Evolutionary conservation across 1,140 invertebrate species (phyloP).

Genomic region (Drosophila nasuta): DNA sequence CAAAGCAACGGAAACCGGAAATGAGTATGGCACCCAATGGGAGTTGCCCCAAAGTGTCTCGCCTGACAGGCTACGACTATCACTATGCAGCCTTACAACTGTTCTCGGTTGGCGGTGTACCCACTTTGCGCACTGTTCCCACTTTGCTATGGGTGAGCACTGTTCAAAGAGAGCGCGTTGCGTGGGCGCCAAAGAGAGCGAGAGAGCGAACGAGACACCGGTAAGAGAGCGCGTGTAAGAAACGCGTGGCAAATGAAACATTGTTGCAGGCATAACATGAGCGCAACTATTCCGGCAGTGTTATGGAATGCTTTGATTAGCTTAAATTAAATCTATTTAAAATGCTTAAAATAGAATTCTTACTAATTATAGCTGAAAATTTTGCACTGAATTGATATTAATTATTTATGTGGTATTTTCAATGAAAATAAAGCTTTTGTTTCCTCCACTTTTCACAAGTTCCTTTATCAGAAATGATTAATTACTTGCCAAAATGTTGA

Average conservation of each 20-base stretch:
- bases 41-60: conserved; percentile 36
- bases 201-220: conserved; percentile 22
- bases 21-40: conserved; percentile 73
- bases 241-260: conserved; percentile 53
- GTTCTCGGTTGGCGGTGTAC: conserved; percentile 8
- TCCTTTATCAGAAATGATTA: not conserved
- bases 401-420: not conserved
- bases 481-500: conserved; percentile 10
- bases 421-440: too few species aligned
- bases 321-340: conserved; percentile 13
- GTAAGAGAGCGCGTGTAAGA: conserved; percentile 22
- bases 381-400: not conserved
- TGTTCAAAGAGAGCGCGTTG: conserved; percentile 3
- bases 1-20: conserved; percentile 82
- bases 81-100: conserved; percentile 1
- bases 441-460: too few species aligned
- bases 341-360: not conserved
- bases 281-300: conserved; percentile 44
- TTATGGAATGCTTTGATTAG: conserved; percentile 30
- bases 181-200: conserved; percentile 36
- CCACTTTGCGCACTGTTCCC: not conserved
- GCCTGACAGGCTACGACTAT: conserved; percentile 16
- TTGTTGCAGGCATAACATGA: conserved; percentile 30
- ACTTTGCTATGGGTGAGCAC: not conserved
- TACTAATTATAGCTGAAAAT: not conserved